Conservation (phyloP, 35 echinoderm and acorn worm species). For the Lytechinus pictus region DNA sequence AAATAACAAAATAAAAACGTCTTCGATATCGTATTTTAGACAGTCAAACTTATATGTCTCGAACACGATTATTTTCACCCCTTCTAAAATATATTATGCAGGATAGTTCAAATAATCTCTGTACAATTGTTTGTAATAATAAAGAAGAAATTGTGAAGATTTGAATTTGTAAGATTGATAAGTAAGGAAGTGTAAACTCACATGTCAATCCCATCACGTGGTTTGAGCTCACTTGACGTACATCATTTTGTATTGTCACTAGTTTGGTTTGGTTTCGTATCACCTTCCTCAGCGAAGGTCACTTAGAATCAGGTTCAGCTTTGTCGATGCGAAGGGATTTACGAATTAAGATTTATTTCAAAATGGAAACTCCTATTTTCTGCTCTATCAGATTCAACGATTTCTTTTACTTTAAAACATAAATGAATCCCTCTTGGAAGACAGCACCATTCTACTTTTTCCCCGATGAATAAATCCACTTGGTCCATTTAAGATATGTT, state of each 20-base stretch:
- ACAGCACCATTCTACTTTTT: not conserved
- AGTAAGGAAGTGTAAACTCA: not conserved
- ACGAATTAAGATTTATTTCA: constrained; percentile 5
- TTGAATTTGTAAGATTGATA: not conserved
- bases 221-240: not conserved
- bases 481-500: not conserved
- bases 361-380: not conserved
- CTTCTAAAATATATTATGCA: not conserved
- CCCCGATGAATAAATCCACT: not conserved
- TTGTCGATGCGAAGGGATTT: not conserved
- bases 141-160: not conserved
- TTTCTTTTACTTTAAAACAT: not conserved
- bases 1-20: too few species aligned
- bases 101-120: not conserved
- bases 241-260: not conserved
- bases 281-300: not conserved
- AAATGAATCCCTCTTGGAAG: not conserved
- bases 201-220: not conserved
- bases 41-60: not conserved
- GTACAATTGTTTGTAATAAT: not conserved
- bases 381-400: not conserved
- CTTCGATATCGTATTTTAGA: too few species aligned
- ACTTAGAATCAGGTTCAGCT: not conserved
- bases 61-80: not conserved
- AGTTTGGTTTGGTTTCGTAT: not conserved